phyloP scores from a whole-genome alignment of 2,797 vertebrate species.

The Eptatretus atami region DNA sequence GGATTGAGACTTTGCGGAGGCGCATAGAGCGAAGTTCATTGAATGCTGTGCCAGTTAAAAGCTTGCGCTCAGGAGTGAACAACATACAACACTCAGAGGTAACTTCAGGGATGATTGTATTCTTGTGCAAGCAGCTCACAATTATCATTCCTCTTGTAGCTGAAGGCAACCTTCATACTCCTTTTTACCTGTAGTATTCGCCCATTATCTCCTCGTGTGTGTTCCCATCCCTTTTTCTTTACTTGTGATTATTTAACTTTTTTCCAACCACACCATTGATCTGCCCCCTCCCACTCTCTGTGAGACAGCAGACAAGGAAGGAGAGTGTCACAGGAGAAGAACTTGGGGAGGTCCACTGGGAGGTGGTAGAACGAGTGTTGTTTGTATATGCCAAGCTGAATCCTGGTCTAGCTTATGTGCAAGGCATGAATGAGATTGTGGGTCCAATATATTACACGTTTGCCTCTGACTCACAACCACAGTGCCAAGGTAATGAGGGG shows the following conservation, averaged over 20 bases:
- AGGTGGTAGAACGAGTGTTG: constrained; percentile 82
- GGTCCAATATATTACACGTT: constrained; percentile 94
- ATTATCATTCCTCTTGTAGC: too few relatives aligned
- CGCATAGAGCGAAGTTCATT: constrained; percentile 77
- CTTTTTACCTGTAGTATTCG: too few relatives aligned
- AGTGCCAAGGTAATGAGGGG: constrained; percentile 46
- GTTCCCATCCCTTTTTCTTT: too few relatives aligned
- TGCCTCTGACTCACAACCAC: constrained; percentile 49
- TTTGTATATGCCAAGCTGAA: constrained; percentile 98
- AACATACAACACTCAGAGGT: constrained; percentile 21
- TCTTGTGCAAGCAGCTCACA: too few relatives aligned
- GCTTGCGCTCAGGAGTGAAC: constrained; percentile 73
- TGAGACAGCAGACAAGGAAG: constrained; percentile 26
- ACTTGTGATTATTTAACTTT: too few relatives aligned
- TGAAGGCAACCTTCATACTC: too few relatives aligned
- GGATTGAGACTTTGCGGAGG: constrained; percentile 61
- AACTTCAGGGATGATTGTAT: too few relatives aligned
- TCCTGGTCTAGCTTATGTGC: constrained; percentile 78
- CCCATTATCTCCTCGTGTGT: too few relatives aligned
- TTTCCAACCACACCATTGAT: constrained; percentile 13
- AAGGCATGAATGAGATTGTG: constrained; percentile 95
- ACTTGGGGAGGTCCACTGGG: constrained; percentile 76
- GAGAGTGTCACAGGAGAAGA: constrained; percentile 56
- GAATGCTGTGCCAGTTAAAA: constrained; percentile 67
- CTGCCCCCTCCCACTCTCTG: constrained; percentile 44